Conservation (phyloP, 2,797 vertebrate genomes). For the Pipistrellus pygmaeus region DNA sequence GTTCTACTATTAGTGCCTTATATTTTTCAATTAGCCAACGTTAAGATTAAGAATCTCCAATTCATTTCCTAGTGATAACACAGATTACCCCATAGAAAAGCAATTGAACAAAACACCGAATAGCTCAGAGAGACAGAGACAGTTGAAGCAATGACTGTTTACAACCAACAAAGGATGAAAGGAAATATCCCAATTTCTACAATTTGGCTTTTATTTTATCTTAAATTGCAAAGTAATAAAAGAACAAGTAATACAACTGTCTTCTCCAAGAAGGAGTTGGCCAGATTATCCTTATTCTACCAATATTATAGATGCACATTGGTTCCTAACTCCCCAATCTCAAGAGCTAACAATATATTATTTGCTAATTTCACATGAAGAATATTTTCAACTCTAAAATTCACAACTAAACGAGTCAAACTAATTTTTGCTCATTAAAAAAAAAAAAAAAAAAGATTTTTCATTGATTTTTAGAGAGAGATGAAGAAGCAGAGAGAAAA, state of each 20-base stretch:
- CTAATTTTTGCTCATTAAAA: constrained; percentile 17
- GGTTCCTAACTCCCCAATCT: neutral
- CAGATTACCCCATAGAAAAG: neutral
- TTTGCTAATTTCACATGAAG: neutral
- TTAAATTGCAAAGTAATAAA: constrained; percentile 7
- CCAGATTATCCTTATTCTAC: neutral
- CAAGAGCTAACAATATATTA: neutral
- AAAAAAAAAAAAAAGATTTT: neutral
- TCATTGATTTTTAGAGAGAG: neutral
- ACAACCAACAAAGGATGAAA: neutral
- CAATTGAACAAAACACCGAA: neutral
- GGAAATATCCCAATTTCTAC: neutral
- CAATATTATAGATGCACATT: neutral
- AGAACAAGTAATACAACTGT: neutral
- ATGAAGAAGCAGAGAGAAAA: neutral
- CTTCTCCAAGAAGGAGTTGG: neutral
- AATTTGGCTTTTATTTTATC: neutral
- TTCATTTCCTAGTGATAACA: neutral
- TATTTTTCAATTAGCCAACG: neutral
- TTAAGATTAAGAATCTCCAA: neutral
- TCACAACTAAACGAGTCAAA: neutral
- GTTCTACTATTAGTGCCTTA: neutral
- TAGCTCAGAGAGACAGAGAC: neutral
- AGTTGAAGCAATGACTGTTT: neutral
- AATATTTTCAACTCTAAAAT: constrained; percentile 40